Evolutionary conservation across 2,113 vertebrate species (phyloP).

Genomic region (Corythoichthys intestinalis): DNA sequence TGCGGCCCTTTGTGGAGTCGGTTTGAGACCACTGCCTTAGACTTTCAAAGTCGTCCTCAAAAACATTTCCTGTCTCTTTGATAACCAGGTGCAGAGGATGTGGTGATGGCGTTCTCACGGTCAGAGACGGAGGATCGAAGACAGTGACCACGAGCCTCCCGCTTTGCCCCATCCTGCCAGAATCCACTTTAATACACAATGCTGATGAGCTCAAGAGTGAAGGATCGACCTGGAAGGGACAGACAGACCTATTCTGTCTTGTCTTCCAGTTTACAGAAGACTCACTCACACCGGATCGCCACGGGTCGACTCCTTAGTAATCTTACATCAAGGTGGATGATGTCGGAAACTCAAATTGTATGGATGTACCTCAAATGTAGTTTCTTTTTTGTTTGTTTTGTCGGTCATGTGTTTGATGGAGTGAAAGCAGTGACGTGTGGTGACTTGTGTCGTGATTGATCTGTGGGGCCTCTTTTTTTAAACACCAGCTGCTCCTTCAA

Average conservation of each 20-base stretch:
- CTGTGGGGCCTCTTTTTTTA: slow-evolving; percentile 43
- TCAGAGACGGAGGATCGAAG: slow-evolving; percentile 95
- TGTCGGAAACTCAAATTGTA: slow-evolving; percentile 49
- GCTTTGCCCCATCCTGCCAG: slow-evolving; percentile 1
- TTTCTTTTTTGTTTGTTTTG: slow-evolving; percentile 24
- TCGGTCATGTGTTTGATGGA: slow-evolving; percentile 38
- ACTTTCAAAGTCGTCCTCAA: not conserved
- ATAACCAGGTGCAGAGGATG: slow-evolving; percentile 89
- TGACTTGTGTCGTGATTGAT: not conserved
- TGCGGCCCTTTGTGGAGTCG: no score
- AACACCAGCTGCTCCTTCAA: slow-evolving; percentile 12
- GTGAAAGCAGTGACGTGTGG: not conserved
- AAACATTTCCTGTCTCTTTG: slow-evolving; percentile 3
- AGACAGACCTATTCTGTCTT: slow-evolving; percentile 30
- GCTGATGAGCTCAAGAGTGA: slow-evolving; percentile 62
- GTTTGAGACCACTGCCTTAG: no score
- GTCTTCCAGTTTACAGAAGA: slow-evolving; percentile 21
- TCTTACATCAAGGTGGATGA: slow-evolving; percentile 26
- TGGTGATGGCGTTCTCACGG: slow-evolving; percentile 98
- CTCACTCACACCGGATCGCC: slow-evolving; percentile 22
- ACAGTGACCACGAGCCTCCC: slow-evolving; percentile 80
- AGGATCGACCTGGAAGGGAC: slow-evolving; percentile 17
- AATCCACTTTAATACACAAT: slow-evolving; percentile 43
- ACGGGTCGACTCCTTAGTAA: slow-evolving; percentile 39
- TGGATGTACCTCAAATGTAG: slow-evolving; percentile 41